Evolutionary conservation across 2,797 vertebrate genomes (phyloP), one percentile per base, ranked within the genome.

Genomic region (Trachops cirrhosus): DNA sequence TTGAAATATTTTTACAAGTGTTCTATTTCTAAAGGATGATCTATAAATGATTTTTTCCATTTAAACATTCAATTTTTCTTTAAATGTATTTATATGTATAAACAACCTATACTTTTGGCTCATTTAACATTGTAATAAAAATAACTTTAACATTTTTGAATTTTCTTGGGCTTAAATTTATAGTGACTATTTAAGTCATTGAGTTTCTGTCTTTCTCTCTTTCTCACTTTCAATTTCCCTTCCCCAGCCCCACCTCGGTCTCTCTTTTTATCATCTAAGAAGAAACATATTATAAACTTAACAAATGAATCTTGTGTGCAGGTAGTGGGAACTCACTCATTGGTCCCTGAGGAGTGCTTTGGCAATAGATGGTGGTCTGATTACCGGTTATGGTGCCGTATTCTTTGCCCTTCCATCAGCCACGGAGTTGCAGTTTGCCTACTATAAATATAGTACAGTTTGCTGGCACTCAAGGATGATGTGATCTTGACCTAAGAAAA

Each of bases 371-470:
- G 9, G 6, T 32, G 64, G 3, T 64, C 29, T 62, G 5, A 73
- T 32, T 9, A 57, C 2, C 26, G 16, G 1, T 9, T 39, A 29
- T 2, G 14, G 46, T 16, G 0, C 6, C 29, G 2, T 59, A 19
- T 4, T 92, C 39, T 59, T 44, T 21, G 14, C 19, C 11, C 8
- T 21, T 1, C 14, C 34, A 46, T 44, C 7, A 1, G 44, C 16
- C 16, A 9, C 39, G 14, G 16, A 37, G 4, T 29, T 24, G 1
- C 14, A 64, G n/a, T 32, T 68, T 64, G 6, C 7, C 44, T 44
- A 37, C 9, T 29, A 37, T 19, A 59, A 78, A 19, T 4, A 44
- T 37, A 62, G 68, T 70, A 34, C 6, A 29, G 29, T 9, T 32
- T 41, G 5, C 6, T 46, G 39, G 15, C 16, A 29, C 22, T 50